Percentiles rank a stretch among this genome's conserved stretches.
These are phyloP conservation scores for Ammodytes marinus DNA, from an alignment of 2,113 vertebrate species.

Conservation along the genomic window DNA sequence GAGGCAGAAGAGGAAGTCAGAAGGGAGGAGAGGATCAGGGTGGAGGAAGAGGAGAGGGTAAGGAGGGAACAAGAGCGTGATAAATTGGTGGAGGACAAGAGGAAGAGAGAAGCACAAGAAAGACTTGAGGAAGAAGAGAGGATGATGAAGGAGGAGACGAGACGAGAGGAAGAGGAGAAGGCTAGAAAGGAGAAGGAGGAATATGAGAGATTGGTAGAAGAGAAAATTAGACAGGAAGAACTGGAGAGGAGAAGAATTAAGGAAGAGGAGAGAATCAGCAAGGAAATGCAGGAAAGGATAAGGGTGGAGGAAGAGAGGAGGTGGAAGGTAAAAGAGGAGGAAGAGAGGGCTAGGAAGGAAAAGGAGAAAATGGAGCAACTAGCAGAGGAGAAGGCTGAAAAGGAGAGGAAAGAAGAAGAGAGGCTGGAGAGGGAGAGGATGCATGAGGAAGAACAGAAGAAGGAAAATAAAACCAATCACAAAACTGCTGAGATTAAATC, in stretches of 20 bases:
- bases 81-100: background rate
- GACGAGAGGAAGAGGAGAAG: background rate
- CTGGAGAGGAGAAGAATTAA: background rate
- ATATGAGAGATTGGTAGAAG: background rate
- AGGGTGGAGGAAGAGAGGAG: background rate
- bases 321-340: background rate
- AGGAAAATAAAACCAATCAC: background rate
- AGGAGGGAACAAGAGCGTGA: background rate
- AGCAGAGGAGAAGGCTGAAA: background rate
- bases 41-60: background rate
- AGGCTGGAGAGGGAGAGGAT: background rate
- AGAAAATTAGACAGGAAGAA: background rate
- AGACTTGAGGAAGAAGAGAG: background rate
- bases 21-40: background rate
- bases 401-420: background rate
- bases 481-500: background rate
- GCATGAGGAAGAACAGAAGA: constrained; percentile 4
- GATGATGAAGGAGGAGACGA: background rate
- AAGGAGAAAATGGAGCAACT: background rate
- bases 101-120: background rate
- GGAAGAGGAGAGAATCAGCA: background rate
- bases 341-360: background rate
- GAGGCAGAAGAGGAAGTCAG: background rate
- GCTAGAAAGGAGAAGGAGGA: constrained; percentile 2
- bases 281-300: background rate